Conservation (phyloP, 2,888 invertebrate genomes). For the Drosophila falleni region DNA sequence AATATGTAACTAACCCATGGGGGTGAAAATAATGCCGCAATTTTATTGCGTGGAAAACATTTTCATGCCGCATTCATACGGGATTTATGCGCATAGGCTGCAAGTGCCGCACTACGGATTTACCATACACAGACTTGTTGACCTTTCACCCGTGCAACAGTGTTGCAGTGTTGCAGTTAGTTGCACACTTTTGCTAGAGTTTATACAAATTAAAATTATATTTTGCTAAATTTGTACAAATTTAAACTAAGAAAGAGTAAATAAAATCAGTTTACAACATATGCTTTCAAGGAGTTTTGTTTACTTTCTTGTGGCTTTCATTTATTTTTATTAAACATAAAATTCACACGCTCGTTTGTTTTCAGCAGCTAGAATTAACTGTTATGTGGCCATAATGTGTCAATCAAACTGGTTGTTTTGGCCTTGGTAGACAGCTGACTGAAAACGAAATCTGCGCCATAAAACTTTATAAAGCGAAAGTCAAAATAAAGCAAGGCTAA, state of each 20-base stretch:
- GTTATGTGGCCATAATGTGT: constrained; percentile 26
- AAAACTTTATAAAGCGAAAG: constrained; percentile 34
- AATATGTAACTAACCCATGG: constrained; percentile 28
- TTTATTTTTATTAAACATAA: not conserved
- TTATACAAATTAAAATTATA: too few relatives aligned
- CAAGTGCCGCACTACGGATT: not conserved
- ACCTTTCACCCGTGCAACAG: constrained; percentile 40
- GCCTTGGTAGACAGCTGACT: constrained; percentile 11
- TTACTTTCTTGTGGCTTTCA: too few relatives aligned
- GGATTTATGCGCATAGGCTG: constrained; percentile 12
- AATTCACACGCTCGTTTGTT: not conserved
- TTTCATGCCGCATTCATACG: constrained; percentile 55
- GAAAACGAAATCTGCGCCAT: constrained; percentile 17
- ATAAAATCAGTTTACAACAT: too few relatives aligned
- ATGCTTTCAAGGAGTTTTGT: not conserved
- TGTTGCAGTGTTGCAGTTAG: not conserved
- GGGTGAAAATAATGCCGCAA: constrained; percentile 45
- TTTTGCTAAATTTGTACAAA: too few relatives aligned
- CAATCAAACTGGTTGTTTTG: constrained; percentile 31
- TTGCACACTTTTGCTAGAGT: too few relatives aligned
- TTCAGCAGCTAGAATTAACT: constrained; percentile 14
- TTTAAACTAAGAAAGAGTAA: too few relatives aligned
- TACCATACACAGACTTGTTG: constrained; percentile 38
- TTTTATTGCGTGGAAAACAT: constrained; percentile 68
- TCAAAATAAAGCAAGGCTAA: constrained; percentile 8